A percentile compares a stretch with the other conserved stretches of the same genome.
Evolutionary conservation across 1,140 invertebrate species (phyloP).

Genomic region (Meloidogyne floridensis): DNA sequence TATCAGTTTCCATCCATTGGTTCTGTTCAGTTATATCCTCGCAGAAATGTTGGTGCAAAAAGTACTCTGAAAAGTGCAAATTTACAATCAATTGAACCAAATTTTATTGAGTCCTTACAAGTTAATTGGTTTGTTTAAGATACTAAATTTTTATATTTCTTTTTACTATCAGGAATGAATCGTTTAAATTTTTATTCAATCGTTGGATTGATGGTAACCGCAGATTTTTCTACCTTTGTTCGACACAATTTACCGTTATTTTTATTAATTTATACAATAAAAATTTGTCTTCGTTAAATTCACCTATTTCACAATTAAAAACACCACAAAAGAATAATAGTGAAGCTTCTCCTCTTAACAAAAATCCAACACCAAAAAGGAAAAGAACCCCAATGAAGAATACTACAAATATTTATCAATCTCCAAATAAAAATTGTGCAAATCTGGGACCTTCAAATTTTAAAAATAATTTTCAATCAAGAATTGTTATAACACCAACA

Average conservation of each 20-base stretch:
- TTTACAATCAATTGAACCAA: slow-evolving; percentile 22
- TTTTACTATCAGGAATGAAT: background rate
- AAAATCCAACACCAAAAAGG: background rate
- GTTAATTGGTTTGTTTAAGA: slow-evolving; percentile 16
- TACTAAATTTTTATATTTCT: background rate
- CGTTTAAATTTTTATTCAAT: slow-evolving; percentile 2
- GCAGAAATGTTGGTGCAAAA: slow-evolving; percentile 1
- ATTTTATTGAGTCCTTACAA: slow-evolving; percentile 21
- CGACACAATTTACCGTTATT: background rate
- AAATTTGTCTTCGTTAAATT: background rate
- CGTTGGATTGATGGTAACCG: background rate
- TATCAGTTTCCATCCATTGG: slow-evolving; percentile 30
- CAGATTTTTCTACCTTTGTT: slow-evolving; percentile 1
- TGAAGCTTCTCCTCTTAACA: background rate
- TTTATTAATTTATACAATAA: background rate
- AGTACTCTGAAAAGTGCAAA: slow-evolving; percentile 29
- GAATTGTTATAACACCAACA: slow-evolving; percentile 34
- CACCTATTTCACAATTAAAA: background rate
- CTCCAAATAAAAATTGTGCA: background rate
- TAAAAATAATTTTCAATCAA: background rate
- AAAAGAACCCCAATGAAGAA: background rate
- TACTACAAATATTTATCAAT: background rate
- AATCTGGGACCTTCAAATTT: background rate
- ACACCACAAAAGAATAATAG: background rate
- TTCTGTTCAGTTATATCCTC: slow-evolving; percentile 18